Base-by-base conservation (phyloP, 2,888 invertebrate species). In the Xylocampa areola region DNA sequence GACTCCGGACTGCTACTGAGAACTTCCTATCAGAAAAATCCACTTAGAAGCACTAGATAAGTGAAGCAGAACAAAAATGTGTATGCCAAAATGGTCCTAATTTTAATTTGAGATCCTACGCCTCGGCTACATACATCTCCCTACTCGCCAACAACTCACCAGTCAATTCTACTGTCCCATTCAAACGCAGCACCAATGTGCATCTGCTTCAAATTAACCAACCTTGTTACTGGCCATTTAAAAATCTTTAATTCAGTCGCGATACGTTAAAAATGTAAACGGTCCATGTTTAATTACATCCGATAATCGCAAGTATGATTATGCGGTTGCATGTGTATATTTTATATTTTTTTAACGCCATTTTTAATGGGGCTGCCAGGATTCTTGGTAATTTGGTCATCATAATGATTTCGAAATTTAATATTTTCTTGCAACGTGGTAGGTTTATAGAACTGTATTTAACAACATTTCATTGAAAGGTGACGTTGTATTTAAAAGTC, bases 161-260 rank as follows among this genome's bases (percentile, higher is more conserved):
- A 1, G 16, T 32, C 44, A 4, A 21, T 29, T 21, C 35, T 21
- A 72, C 74, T 77, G 29, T 61, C 50, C 44, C 27, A 49, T 81
- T 70, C 72, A 77, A 89, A 85, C 80, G 79, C 66, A 52, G 69
- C 80, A 61, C 48, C 43, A 40, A 57, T 62, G 47, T 60, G 63
- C 82, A 89, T 87, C 88, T 88, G 88, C 85, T 73, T 79, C 68
- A 78, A 81, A 85, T 86, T 85, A 82, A 68, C 58, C 51, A 59
- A 67, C 69, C 77, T 71, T 68, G 81, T 84, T 84, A 85, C 80
- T 66, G 71, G 53, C 66, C 73, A 76, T 80, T 83, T 82, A 78
- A 82, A 88, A 89, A 88, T 89, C 88, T 86, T 88, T 80, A 84
- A 82, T 70, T 73, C 78, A 67, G 68, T 66, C 74, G 67, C 79